These are phyloP conservation scores for Dugesia japonica DNA, from an alignment of 2,888 invertebrate genomes.

Conservation along the genomic window DNA sequence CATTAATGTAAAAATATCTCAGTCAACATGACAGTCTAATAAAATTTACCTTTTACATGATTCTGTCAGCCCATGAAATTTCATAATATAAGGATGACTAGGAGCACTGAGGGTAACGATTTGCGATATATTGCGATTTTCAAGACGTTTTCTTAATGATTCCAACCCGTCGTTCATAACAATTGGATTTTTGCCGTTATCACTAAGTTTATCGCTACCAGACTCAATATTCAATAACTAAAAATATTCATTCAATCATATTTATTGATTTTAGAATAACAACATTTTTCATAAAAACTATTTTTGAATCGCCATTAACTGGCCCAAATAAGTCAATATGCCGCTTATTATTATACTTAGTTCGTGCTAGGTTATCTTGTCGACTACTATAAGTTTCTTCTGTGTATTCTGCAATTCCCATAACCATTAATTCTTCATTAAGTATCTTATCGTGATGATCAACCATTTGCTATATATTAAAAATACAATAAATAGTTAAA, in stretches of 20 bases:
- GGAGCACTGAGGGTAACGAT: not conserved
- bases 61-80: not conserved
- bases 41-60: not conserved
- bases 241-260: not conserved
- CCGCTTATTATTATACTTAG: not conserved
- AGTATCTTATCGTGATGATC: not conserved
- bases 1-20: too few species aligned
- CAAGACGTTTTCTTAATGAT: not conserved
- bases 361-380: not conserved
- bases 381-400: not conserved
- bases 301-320: not conserved
- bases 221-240: not conserved
- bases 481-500: too few species aligned
- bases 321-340: not conserved
- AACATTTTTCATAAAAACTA: not conserved
- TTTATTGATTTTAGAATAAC: not conserved
- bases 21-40: too few species aligned
- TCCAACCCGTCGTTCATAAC: not conserved
- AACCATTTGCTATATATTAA: constrained; percentile 5
- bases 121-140: not conserved
- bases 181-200: not conserved
- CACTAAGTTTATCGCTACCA: not conserved
- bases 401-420: not conserved
- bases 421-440: constrained; percentile 13
- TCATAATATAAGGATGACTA: not conserved